These are phyloP conservation scores for Ptychoptera albimana DNA, from an alignment of 2,888 invertebrate species.

Conservation along the genomic window DNA sequence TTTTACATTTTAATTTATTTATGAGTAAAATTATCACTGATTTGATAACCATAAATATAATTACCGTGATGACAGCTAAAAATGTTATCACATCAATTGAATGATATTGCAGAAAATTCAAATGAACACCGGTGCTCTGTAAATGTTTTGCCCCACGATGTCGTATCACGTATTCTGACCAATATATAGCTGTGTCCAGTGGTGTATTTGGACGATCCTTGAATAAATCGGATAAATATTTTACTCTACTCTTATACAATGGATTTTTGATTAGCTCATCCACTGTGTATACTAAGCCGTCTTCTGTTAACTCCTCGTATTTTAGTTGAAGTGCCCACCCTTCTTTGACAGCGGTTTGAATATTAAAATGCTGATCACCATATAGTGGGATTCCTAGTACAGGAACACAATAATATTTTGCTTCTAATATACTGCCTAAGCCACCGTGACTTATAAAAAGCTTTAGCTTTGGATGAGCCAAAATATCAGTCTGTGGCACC, in stretches of 20 bases:
- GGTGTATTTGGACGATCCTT: conserved; percentile 32
- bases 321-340: conserved; percentile 29
- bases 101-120: conserved; percentile 27
- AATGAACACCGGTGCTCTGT: conserved; percentile 27
- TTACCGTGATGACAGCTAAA: no score
- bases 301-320: conserved; percentile 21
- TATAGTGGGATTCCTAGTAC: conserved; percentile 35
- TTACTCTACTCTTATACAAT: conserved; percentile 16
- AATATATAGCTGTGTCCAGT: conserved; percentile 32
- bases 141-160: conserved; percentile 31
- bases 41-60: no score
- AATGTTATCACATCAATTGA: conserved; percentile 27
- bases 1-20: no score
- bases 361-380: conserved; percentile 35
- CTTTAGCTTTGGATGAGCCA: conserved; percentile 32
- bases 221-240: conserved; percentile 26
- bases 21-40: no score
- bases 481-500: conserved; percentile 32
- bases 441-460: conserved; percentile 35
- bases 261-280: conserved; percentile 10
- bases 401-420: conserved; percentile 32
- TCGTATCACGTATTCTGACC: conserved; percentile 34
- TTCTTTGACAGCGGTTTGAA: conserved; percentile 25
- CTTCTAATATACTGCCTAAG: conserved; percentile 32
- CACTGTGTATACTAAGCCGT: conserved; percentile 16